Conservation (phyloP, 2,797 vertebrate genomes). For the Leontocebus nigricollis region DNA sequence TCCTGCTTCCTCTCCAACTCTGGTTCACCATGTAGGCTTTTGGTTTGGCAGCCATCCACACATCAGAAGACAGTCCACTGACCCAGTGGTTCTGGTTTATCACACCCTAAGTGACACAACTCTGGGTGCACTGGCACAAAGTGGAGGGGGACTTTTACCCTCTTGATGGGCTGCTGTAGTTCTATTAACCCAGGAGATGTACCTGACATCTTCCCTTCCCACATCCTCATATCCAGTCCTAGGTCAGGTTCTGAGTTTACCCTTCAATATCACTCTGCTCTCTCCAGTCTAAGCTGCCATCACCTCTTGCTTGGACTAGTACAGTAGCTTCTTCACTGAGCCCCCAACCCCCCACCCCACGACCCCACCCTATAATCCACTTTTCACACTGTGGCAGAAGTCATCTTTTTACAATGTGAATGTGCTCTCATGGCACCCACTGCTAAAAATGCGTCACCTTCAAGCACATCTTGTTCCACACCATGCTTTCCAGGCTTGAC, state of each 20-base stretch:
- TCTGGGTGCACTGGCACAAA: neutral
- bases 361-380: neutral
- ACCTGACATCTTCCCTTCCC: neutral
- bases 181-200: neutral
- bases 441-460: neutral
- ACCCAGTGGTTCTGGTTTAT: neutral
- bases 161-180: neutral
- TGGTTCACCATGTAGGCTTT: neutral
- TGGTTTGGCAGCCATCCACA: neutral
- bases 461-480: neutral
- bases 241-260: neutral
- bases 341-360: no score
- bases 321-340: neutral
- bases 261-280: neutral
- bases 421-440: neutral
- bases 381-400: neutral
- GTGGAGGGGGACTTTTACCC: neutral
- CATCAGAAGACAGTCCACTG: neutral
- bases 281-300: neutral
- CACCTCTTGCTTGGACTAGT: neutral
- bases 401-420: neutral
- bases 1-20: neutral
- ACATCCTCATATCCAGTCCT: neutral
- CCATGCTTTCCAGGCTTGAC: neutral
- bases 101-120: neutral